A percentile compares a stretch with the other conserved stretches of the same genome.
phyloP scores from a whole-genome alignment of 2,797 vertebrate species.

The Tarsius wallacei region DNA sequence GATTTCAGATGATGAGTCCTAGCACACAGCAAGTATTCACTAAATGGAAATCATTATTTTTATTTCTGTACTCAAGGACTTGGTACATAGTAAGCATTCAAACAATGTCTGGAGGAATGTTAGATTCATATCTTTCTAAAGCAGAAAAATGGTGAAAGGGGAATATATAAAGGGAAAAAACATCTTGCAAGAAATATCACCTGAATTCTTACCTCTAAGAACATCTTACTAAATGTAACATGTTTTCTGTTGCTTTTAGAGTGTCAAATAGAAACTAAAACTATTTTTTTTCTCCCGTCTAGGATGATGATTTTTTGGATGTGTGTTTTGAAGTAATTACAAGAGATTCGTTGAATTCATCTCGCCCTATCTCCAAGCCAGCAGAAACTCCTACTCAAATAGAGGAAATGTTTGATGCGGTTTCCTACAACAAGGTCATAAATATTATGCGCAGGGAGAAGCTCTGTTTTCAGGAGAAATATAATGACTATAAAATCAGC shows the following conservation, averaged over 20 bases:
- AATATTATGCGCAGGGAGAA: neutral
- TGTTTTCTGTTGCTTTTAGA: slow-evolving; percentile 40
- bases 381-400: slow-evolving; percentile 94
- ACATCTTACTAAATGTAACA: neutral
- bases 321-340: slow-evolving; percentile 92
- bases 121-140: neutral
- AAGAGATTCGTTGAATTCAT: slow-evolving; percentile 92
- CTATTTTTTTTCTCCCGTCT: neutral
- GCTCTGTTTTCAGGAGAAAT: neutral
- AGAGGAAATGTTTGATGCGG: slow-evolving; percentile 93
- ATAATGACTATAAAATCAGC: neutral
- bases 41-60: neutral
- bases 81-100: neutral
- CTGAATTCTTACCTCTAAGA: neutral
- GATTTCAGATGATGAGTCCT: neutral
- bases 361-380: slow-evolving; percentile 92
- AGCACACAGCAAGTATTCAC: neutral
- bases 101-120: neutral
- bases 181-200: neutral
- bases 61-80: neutral
- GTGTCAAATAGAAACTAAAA: slow-evolving; percentile 24
- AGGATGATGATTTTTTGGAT: slow-evolving; percentile 92
- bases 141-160: neutral
- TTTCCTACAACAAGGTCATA: slow-evolving; percentile 91
- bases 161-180: neutral